Evolutionary conservation across 2,888 invertebrate genomes (phyloP).

Genomic region (Orthosia cruda): DNA sequence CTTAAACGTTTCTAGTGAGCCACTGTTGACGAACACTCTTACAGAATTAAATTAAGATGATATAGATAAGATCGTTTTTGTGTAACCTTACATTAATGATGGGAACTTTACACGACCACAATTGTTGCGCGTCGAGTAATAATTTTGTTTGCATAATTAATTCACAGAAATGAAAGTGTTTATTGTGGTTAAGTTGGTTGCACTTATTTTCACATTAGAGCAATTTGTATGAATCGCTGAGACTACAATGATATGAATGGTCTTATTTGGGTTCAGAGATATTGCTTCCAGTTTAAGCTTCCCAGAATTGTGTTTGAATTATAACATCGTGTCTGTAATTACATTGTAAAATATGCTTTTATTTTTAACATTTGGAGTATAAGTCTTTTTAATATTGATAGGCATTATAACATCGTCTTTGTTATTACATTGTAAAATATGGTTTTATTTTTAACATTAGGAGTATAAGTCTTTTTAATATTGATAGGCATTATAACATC

Average conservation of each 20-base stretch:
- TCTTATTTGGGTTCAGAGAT: slow-evolving; percentile 38
- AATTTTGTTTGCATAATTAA: slow-evolving; percentile 71
- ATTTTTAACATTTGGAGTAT: neutral
- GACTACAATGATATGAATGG: slow-evolving; percentile 36
- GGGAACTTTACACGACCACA: slow-evolving; percentile 70
- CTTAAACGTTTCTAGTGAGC: slow-evolving; percentile 50
- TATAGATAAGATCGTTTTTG: slow-evolving; percentile 63
- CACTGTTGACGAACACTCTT: slow-evolving; percentile 44
- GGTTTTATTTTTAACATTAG: neutral
- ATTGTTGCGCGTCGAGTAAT: slow-evolving; percentile 63
- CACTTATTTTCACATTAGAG: slow-evolving; percentile 70
- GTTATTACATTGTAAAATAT: too few species aligned
- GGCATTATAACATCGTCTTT: too few species aligned
- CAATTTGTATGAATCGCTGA: slow-evolving; percentile 52
- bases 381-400: too few species aligned
- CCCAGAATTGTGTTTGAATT: slow-evolving; percentile 36
- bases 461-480: too few species aligned
- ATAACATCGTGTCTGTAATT: slow-evolving; percentile 12
- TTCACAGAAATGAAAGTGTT: slow-evolving; percentile 77
- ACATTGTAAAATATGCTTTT: neutral
- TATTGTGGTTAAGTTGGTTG: slow-evolving; percentile 57
- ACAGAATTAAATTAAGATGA: slow-evolving; percentile 62
- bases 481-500: too few species aligned
- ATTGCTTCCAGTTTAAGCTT: slow-evolving; percentile 22
- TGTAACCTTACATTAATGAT: slow-evolving; percentile 70